phyloP scores from a whole-genome alignment of 2,797 vertebrate species.

The Urosaurus nigricauda region DNA sequence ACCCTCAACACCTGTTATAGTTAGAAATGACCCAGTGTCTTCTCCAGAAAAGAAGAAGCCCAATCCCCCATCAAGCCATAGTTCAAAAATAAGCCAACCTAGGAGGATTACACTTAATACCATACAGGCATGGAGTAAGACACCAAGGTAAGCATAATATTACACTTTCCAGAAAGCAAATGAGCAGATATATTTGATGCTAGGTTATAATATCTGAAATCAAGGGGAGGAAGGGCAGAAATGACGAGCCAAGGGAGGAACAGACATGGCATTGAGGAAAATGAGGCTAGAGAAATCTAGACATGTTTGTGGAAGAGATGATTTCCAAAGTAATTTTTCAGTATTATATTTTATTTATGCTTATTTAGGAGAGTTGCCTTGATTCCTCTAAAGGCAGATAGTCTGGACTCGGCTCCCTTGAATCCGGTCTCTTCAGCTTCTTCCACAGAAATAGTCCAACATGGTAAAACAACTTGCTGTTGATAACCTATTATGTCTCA shows the following conservation, averaged over 20 bases:
- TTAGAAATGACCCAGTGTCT: constrained; percentile 37
- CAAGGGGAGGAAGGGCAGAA: not conserved
- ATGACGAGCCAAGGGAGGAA: not conserved
- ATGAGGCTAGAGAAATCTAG: not conserved
- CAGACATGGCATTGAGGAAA: not conserved
- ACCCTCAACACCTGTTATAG: constrained; percentile 28
- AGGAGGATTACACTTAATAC: constrained; percentile 94
- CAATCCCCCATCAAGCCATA: constrained; percentile 68
- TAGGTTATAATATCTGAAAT: not conserved
- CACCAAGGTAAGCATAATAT: constrained; percentile 85
- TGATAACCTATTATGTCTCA: not conserved
- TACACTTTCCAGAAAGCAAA: not conserved
- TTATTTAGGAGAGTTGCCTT: constrained; percentile 89
- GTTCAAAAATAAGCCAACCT: constrained; percentile 79
- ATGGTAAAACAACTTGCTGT: constrained; percentile 80
- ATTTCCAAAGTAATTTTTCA: not conserved
- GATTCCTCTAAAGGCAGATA: constrained; percentile 82
- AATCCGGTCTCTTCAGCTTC: constrained; percentile 68
- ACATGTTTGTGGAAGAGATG: fast-evolving
- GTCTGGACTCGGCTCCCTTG: constrained; percentile 47
- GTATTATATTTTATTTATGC: not conserved
- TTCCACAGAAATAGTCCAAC: constrained; percentile 83
- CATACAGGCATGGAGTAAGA: constrained; percentile 91
- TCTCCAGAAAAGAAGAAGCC: constrained; percentile 82
- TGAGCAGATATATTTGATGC: not conserved